Evolutionary conservation across 2,888 invertebrate species (phyloP).

Genomic region (Schrankia costaestrigalis): DNA sequence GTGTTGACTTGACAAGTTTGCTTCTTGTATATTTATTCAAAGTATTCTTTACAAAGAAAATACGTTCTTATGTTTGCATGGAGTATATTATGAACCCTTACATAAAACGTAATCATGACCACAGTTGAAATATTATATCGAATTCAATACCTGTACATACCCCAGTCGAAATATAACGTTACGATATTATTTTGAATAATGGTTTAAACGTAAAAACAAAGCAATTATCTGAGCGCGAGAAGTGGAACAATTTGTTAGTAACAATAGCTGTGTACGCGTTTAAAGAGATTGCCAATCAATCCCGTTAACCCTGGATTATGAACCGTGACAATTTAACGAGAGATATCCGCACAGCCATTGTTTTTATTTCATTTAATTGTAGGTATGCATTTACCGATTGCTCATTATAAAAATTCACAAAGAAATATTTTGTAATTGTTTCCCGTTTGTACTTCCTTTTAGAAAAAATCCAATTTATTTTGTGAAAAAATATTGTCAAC

Average conservation of each 20-base stretch:
- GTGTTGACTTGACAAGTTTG: no score
- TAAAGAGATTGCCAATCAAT: slow-evolving; percentile 38
- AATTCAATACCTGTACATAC: no score
- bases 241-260: slow-evolving; percentile 31
- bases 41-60: no score
- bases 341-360: slow-evolving; percentile 22
- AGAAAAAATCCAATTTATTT: slow-evolving; percentile 12
- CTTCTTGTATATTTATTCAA: no score
- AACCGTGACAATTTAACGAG: slow-evolving; percentile 57
- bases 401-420: slow-evolving; percentile 15
- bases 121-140: not conserved
- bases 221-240: slow-evolving; percentile 25
- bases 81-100: no score
- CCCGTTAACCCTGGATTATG: slow-evolving; percentile 35
- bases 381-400: slow-evolving; percentile 23
- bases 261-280: slow-evolving; percentile 29
- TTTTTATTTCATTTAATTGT: slow-evolving; percentile 33
- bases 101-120: not conserved
- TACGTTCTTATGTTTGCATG: no score
- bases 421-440: slow-evolving; percentile 13
- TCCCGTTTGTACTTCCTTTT: slow-evolving; percentile 8
- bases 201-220: slow-evolving; percentile 17
- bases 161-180: no score
- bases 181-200: slow-evolving; percentile 1
- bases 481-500: slow-evolving; percentile 4